phyloP scores from a whole-genome alignment of 2,888 invertebrate species.

The Eutolmus rufibarbis region DNA sequence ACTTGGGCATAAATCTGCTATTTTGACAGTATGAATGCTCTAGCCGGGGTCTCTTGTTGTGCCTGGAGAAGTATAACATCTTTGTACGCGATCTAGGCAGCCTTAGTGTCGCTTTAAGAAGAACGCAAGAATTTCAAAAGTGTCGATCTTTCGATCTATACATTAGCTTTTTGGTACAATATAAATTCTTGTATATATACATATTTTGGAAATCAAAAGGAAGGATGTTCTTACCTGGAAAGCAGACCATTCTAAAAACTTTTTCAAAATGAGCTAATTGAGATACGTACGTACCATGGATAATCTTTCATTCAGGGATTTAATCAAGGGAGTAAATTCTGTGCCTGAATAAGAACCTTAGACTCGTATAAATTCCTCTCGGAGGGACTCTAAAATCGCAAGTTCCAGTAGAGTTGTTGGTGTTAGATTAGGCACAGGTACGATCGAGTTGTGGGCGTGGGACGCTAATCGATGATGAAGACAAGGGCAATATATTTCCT shows the following conservation, averaged over 20 bases:
- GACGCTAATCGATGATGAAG: neutral
- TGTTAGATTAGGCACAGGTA: neutral
- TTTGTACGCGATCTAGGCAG: neutral
- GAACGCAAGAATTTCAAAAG: neutral
- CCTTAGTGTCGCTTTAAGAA: neutral
- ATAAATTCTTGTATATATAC: neutral
- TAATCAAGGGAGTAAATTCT: neutral
- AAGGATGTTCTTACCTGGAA: too few species aligned
- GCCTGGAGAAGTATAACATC: neutral
- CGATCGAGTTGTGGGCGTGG: neutral
- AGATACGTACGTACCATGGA: neutral
- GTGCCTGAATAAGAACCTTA: neutral
- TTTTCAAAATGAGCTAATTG: neutral
- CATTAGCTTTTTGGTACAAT: neutral
- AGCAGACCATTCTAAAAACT: neutral
- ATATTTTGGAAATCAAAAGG: neutral
- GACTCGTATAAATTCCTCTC: neutral
- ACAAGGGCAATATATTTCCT: neutral
- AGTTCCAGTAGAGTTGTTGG: neutral
- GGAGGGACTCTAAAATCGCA: neutral
- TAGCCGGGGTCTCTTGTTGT: neutral
- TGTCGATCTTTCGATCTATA: neutral
- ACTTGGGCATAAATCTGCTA: conserved; percentile 1
- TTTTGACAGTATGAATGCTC: conserved; percentile 18
- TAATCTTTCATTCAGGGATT: neutral